A percentile compares a stretch with the other conserved stretches of the same genome.
phyloP scores from a whole-genome alignment of 1,140 invertebrate genomes.

The Drosophila serrata region DNA sequence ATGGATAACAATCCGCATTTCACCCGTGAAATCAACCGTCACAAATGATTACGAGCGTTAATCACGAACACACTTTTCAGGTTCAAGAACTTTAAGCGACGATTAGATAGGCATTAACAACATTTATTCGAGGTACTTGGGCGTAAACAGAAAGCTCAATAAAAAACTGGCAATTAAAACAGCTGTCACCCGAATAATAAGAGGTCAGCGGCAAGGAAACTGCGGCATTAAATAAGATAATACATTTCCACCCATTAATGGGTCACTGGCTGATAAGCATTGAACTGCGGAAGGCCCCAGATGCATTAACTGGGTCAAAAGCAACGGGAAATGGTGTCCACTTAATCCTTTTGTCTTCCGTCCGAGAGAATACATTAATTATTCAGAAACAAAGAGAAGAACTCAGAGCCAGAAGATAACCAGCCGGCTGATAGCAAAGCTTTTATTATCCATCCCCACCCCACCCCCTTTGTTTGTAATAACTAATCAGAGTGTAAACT shows the following conservation, averaged over 20 bases:
- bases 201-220: slow-evolving; percentile 34
- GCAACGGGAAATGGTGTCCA: slow-evolving; percentile 18
- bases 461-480: slow-evolving; percentile 19
- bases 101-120: slow-evolving; percentile 54
- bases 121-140: slow-evolving; percentile 10
- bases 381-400: neutral
- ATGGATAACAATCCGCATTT: slow-evolving; percentile 29
- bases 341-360: slow-evolving; percentile 28
- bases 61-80: slow-evolving; percentile 23
- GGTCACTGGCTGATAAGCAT: slow-evolving; percentile 44
- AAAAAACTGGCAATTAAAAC: slow-evolving; percentile 4
- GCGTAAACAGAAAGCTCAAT: slow-evolving; percentile 24
- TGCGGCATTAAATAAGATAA: slow-evolving; percentile 19
- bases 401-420: neutral
- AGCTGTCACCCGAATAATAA: slow-evolving; percentile 11
- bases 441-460: slow-evolving; percentile 10
- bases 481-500: slow-evolving; percentile 33
- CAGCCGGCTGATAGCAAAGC: slow-evolving; percentile 5
- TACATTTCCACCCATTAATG: slow-evolving; percentile 26
- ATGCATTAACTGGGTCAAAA: slow-evolving; percentile 34
- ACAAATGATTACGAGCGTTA: neutral
- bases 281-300: slow-evolving; percentile 23
- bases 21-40: slow-evolving; percentile 9
- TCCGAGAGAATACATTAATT: neutral
- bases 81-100: slow-evolving; percentile 40